These are phyloP conservation scores for Strongylocentrotus purpuratus DNA, from an alignment of 35 echinoderm and acorn worm species.

Conservation along the genomic window DNA sequence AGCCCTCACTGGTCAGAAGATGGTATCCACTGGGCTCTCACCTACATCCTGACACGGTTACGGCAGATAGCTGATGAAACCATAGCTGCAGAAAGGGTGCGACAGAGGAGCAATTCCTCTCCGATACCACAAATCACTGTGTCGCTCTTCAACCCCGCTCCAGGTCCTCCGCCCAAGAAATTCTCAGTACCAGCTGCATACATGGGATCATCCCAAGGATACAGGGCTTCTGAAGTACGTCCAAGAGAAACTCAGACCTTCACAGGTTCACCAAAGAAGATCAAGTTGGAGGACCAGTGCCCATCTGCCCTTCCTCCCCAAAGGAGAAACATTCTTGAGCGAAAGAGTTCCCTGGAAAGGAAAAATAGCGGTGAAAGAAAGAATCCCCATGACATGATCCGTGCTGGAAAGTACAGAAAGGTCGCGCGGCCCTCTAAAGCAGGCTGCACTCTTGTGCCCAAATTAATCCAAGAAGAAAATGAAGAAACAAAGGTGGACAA, in stretches of 20 bases:
- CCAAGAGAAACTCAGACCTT: slow-evolving; percentile 50
- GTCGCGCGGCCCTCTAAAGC: slow-evolving; percentile 31
- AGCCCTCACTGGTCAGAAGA: slow-evolving; percentile 95
- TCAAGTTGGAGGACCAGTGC: slow-evolving; percentile 64
- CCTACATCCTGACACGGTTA: slow-evolving; percentile 80
- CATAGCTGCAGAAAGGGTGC: slow-evolving; percentile 78
- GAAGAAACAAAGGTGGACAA: slow-evolving; percentile 49
- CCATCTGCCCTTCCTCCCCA: slow-evolving; percentile 58
- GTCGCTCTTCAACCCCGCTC: slow-evolving; percentile 84
- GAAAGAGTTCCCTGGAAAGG: slow-evolving; percentile 57
- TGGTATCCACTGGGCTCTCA: slow-evolving; percentile 93
- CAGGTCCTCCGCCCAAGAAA: slow-evolving; percentile 85
- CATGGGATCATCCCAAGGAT: slow-evolving; percentile 44
- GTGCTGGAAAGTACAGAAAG: slow-evolving; percentile 41
- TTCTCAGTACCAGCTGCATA: slow-evolving; percentile 79
- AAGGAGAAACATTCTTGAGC: slow-evolving; percentile 18
- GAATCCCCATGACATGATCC: not conserved
- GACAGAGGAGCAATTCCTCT: slow-evolving; percentile 93
- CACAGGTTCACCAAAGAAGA: slow-evolving; percentile 74
- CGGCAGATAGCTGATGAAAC: slow-evolving; percentile 89
- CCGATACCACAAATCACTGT: slow-evolving; percentile 95
- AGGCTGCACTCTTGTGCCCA: slow-evolving; percentile 68
- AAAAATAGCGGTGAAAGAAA: slow-evolving; percentile 60
- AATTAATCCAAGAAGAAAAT: slow-evolving; percentile 84
- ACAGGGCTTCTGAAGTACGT: slow-evolving; percentile 49